Conservation (phyloP, 2,888 invertebrate genomes). For the Caenorhabditis japonica region DNA sequence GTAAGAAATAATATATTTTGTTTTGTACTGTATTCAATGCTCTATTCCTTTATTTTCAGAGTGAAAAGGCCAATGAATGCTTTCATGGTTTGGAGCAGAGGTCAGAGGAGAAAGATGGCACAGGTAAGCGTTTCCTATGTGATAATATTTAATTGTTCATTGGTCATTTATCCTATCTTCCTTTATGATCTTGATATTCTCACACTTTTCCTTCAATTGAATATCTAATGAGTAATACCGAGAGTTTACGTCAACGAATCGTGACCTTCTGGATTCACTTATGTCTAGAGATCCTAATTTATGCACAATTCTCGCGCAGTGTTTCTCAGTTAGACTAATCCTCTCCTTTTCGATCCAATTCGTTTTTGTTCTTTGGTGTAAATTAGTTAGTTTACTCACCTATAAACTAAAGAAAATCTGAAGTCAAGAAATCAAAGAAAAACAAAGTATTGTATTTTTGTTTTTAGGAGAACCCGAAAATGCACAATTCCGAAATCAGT, state of each 20-base stretch:
- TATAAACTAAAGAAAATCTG: slow-evolving; percentile 17
- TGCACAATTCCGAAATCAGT: slow-evolving; percentile 67
- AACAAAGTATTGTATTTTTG: not conserved
- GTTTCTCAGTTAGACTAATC: slow-evolving; percentile 32
- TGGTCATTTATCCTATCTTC: slow-evolving; percentile 9
- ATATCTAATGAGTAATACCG: slow-evolving; percentile 39
- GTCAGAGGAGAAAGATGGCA: slow-evolving; percentile 76
- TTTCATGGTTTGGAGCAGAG: slow-evolving; percentile 77
- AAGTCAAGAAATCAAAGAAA: not conserved
- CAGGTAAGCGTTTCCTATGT: no score
- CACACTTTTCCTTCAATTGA: slow-evolving; percentile 39
- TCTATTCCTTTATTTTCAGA: slow-evolving; percentile 50
- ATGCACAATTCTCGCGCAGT: slow-evolving; percentile 34
- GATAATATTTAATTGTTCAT: not conserved
- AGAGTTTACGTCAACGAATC: slow-evolving; percentile 50
- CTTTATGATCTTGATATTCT: slow-evolving; percentile 47
- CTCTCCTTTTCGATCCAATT: not conserved
- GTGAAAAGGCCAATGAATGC: slow-evolving; percentile 77
- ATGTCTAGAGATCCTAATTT: slow-evolving; percentile 46
- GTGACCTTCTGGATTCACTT: slow-evolving; percentile 52
- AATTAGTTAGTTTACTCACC: not conserved
- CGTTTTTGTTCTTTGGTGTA: not conserved
- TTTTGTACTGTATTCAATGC: not conserved
- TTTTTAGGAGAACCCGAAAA: slow-evolving; percentile 62
- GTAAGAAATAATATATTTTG: slow-evolving; percentile 36